Percentiles rank a stretch among this genome's conserved stretches.
Conservation (phyloP, 2,113 vertebrate genomes). For the Phrynocephalus versicolor region DNA sequence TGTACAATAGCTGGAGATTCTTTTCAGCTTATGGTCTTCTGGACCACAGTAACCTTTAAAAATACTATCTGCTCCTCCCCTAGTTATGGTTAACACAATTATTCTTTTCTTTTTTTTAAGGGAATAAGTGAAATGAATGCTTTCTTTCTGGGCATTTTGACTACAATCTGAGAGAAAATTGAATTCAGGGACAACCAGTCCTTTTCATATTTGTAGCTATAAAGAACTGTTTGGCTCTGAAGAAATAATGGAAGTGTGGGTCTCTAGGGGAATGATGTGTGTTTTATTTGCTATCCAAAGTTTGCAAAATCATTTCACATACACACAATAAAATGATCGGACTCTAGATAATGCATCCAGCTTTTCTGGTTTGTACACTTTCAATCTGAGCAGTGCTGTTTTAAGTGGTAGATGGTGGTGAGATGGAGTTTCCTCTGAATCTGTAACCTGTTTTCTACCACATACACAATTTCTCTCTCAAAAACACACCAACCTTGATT, state of each 20-base stretch:
- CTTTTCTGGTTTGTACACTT: background rate
- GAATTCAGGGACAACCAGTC: constrained; percentile 49
- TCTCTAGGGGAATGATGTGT: background rate
- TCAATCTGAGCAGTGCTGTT: background rate
- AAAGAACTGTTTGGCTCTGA: constrained; percentile 29
- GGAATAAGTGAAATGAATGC: background rate
- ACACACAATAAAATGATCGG: too few relatives aligned
- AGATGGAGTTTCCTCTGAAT: background rate
- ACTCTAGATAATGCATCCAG: too few relatives aligned
- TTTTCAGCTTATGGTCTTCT: too few relatives aligned
- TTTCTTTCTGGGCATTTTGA: background rate
- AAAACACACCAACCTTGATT: background rate
- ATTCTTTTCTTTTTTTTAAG: too few relatives aligned
- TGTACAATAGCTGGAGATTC: too few relatives aligned
- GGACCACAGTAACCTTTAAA: too few relatives aligned
- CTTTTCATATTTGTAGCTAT: constrained; percentile 44
- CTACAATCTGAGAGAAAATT: constrained; percentile 33
- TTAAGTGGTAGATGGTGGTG: background rate
- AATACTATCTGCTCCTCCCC: too few relatives aligned
- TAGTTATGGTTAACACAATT: too few relatives aligned
- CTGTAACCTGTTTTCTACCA: background rate
- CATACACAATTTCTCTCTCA: background rate
- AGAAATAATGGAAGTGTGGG: constrained; percentile 38
- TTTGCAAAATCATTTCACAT: constrained; percentile 10
- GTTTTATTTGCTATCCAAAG: background rate